Evolutionary conservation across 1,140 invertebrate genomes (phyloP).

Genomic region (Drosophila funebris): DNA sequence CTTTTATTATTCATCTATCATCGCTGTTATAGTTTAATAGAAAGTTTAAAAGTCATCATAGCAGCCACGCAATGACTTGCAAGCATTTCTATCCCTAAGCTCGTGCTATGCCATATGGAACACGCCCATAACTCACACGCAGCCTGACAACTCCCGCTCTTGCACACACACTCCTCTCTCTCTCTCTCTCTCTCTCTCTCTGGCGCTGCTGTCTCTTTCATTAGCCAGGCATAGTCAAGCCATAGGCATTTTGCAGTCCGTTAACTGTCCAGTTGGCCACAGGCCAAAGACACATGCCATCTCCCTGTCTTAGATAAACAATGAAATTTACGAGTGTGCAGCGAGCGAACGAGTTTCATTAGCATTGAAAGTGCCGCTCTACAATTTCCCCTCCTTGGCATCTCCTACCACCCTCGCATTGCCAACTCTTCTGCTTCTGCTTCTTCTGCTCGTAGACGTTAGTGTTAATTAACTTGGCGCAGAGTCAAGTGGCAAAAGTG

Average conservation of each 20-base stretch:
- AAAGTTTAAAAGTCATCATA: conserved; percentile 81
- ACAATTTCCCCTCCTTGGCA: not conserved
- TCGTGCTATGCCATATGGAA: conserved; percentile 22
- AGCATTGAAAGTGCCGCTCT: conserved; percentile 54
- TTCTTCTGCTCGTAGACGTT: conserved; percentile 41
- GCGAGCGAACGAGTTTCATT: conserved; percentile 62
- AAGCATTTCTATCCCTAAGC: conserved; percentile 6
- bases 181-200: not conserved
- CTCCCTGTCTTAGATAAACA: conserved; percentile 63
- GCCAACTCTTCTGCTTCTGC: not conserved
- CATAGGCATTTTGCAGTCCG: conserved; percentile 32
- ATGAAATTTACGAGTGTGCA: conserved; percentile 63
- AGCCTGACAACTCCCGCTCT: not conserved
- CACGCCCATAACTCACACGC: conserved; percentile 39
- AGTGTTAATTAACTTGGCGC: conserved; percentile 79
- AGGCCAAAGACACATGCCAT: conserved; percentile 47
- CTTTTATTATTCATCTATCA: conserved; percentile 82
- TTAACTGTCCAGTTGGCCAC: conserved; percentile 36
- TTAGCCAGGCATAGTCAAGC: conserved; percentile 4
- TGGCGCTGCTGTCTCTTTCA: no score
- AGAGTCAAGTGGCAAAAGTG: conserved; percentile 61
- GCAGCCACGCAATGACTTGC: conserved; percentile 70
- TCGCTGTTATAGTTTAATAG: conserved; percentile 81
- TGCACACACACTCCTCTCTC: no score
- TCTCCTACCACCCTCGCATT: not conserved